Base-by-base conservation (phyloP, 1,140 invertebrate species). In the Aphelenchoides fujianensis region DNA sequence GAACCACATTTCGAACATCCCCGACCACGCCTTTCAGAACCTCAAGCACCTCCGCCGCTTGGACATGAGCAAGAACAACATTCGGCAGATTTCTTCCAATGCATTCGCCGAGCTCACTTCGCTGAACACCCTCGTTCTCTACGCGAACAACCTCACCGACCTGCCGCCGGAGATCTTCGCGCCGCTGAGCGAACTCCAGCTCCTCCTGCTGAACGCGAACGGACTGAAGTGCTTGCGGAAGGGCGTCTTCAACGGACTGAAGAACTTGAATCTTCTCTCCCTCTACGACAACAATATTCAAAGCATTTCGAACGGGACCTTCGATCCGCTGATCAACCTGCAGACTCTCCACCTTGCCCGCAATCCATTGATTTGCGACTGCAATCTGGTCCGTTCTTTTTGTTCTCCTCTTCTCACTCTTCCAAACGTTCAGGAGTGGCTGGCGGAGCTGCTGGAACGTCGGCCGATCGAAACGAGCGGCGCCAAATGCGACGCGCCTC, bases 331-430 rank as follows among this genome's bases (percentile, higher is more conserved):
- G 77, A 90, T 89, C 73, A 94, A 90, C 80, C 94, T 98, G 77
- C 92, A 96, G 86, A 97, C 95, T 36, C 84, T 98, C 93, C 96
- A 99, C 87, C 88, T 99, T 83, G 96, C 92, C 35, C 88, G 92
- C 64, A 99, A 99, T 88, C 96, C 95, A 62, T 95, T 97, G 86
- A 91, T 95, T 75, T 99, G 97, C 86, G 96, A 98, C 87, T 99
- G 97, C 85, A 92, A 95, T 84, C 88, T 98, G 27, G 77, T 82
- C 34, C 31, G 12, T 68, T 3, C n/a, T n/a, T n/a, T n/a, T n/a
- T n/a, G n/a, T n/a, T n/a, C n/a, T n/a, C n/a, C n/a, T n/a, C n/a
- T n/a, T n/a, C n/a, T n/a, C n/a, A n/a, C n/a, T n/a, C n/a, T n/a
- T n/a, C n/a, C n/a, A n/a, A n/a, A n/a, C n/a, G n/a, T n/a, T 31